Evolutionary conservation across 2,888 invertebrate genomes (phyloP), one percentile per base, ranked within the genome.

Genomic region (Panorpa germanica): DNA sequence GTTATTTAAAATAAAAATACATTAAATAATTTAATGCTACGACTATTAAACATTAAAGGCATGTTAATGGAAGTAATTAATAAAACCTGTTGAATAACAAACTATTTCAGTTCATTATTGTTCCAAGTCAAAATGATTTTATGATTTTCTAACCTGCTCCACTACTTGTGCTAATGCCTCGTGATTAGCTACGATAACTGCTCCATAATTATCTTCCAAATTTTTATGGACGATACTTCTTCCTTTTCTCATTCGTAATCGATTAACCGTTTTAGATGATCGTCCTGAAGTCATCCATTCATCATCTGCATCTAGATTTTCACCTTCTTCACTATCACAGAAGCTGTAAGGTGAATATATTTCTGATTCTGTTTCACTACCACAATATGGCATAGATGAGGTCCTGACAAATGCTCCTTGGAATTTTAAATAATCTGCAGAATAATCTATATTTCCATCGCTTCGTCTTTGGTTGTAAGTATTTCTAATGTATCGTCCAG

Each of bases 181-280:
- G 47, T 85, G 83, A 59, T 86, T 86, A 36, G 85, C 83, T 20
- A 82, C 74, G 38, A 85, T 74, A 19, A 86, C 83, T 23, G 85
- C 85, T 11, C 82, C 82, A 46, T 86, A 86, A 57, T 85, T 85
- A 47, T 86, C 85, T 48, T 86, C 85, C 37, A 86, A 62, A 48
- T 73, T 82, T 46, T 71, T 77, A 50, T 83, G 82, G 7, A 83
- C 78, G 38, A 83, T 72, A 49, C 78, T 80, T 35, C 82, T 64
- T 29, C 76, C 78, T 51, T 82, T 77, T 41, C 80, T 64, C 37
- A 78, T 72, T 41, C 81, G 61, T 37, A 81, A 59, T 48, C 73
- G 69, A 45, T 65, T 68, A 15, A 66, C 68, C 5, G 59, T 61
- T 2, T 55, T 54, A 15, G 18, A 11, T 23, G 22, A 34, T 43